Evolutionary conservation across 2,797 vertebrate species (phyloP).

Genomic region (Labeo calbasu): DNA sequence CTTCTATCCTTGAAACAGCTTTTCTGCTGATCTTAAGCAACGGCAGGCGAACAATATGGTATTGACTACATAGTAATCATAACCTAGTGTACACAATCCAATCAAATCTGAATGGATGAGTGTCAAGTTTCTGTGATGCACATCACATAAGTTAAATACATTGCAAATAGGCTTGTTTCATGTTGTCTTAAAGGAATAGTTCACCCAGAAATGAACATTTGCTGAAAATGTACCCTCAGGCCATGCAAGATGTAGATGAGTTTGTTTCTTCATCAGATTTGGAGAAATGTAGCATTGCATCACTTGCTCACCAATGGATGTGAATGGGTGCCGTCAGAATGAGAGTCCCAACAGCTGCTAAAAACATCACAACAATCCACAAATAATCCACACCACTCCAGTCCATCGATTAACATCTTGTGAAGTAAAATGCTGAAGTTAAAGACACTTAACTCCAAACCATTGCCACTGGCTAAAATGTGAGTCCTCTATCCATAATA

Average conservation of each 20-base stretch:
- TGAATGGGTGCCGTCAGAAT: not conserved
- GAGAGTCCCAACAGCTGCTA: not conserved
- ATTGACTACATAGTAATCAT: not conserved
- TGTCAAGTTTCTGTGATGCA: not conserved
- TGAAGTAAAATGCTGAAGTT: no score
- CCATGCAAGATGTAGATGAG: not conserved
- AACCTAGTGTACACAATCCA: not conserved
- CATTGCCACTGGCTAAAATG: no score
- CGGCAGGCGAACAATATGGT: no score
- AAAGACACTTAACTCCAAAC: no score
- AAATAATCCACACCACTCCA: not conserved
- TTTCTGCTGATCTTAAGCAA: not conserved
- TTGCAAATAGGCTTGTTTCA: not conserved
- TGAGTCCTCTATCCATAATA: no score
- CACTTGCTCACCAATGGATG: not conserved
- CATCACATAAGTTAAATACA: not conserved
- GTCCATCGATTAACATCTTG: no score
- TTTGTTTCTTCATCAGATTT: not conserved
- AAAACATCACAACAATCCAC: not conserved
- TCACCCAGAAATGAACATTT: not conserved
- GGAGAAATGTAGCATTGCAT: not conserved
- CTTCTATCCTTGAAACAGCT: not conserved
- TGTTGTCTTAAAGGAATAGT: slow-evolving; percentile 1
- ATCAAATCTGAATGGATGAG: not conserved
- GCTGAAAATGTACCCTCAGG: not conserved